Percentiles rank a stretch among this genome's conserved stretches.
Conservation (phyloP, 2,888 invertebrate genomes). For the Pollenia labialis region DNA sequence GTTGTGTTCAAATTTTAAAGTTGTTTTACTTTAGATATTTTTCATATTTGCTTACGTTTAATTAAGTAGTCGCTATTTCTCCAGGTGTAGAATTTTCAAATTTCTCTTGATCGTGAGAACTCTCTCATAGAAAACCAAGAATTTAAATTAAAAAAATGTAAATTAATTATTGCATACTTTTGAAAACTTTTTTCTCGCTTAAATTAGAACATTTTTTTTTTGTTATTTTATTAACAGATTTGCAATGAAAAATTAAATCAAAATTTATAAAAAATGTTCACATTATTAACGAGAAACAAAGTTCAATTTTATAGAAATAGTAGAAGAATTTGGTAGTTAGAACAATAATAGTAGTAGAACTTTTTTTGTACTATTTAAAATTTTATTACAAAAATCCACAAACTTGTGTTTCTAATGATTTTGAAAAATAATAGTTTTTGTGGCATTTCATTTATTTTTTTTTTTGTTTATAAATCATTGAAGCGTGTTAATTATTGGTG, state of each 20-base stretch:
- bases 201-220: constrained; percentile 26
- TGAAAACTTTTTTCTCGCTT: not conserved
- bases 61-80: no score
- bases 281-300: not conserved
- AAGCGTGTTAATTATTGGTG: not conserved
- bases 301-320: not conserved
- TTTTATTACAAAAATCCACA: not conserved
- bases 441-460: not conserved
- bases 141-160: not conserved
- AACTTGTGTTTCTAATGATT: not conserved
- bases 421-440: not conserved
- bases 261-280: not conserved
- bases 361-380: not conserved
- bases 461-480: constrained; percentile 7
- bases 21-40: no score
- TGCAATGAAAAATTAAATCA: not conserved
- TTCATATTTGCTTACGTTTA: no score
- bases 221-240: not conserved
- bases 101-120: not conserved
- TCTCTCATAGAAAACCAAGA: not conserved
- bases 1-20: no score
- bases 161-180: not conserved
- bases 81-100: not conserved
- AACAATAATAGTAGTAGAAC: not conserved
- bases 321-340: not conserved